These are phyloP conservation scores for Prinia subflava DNA, from an alignment of 2,113 vertebrate genomes.

Conservation along the genomic window DNA sequence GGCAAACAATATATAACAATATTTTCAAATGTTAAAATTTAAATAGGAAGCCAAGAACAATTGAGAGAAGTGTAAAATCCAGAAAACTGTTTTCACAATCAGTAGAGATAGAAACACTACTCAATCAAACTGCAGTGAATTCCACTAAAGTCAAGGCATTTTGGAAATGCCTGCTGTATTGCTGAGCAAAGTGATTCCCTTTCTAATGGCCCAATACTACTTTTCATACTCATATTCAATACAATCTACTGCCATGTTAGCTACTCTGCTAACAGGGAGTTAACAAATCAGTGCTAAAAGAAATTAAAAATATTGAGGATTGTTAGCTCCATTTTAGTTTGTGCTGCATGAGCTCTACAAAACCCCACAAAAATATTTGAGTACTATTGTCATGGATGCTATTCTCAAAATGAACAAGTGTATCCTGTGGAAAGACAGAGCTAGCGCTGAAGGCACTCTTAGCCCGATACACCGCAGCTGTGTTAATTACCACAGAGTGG, in stretches of 20 bases:
- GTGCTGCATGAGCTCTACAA: neutral
- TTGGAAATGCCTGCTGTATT: neutral
- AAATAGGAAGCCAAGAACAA: neutral
- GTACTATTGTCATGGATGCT: accelerated
- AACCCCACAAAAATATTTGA: neutral
- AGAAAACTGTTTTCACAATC: neutral
- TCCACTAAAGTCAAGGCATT: neutral
- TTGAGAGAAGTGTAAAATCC: neutral
- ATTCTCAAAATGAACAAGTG: neutral
- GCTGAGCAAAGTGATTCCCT: neutral
- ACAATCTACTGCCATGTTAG: neutral
- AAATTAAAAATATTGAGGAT: neutral
- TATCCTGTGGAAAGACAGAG: too few relatives aligned
- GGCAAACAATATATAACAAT: neutral
- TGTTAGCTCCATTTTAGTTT: neutral
- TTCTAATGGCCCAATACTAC: neutral
- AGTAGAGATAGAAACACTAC: neutral
- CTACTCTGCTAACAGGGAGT: neutral
- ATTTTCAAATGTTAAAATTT: neutral
- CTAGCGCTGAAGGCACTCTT: too few relatives aligned
- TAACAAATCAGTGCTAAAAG: neutral
- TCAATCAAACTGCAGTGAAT: neutral
- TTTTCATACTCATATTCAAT: neutral
- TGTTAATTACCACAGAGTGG: too few relatives aligned
- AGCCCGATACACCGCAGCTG: too few relatives aligned